Conservation (phyloP, 2,888 invertebrate species). For the Drosophila incognita region DNA sequence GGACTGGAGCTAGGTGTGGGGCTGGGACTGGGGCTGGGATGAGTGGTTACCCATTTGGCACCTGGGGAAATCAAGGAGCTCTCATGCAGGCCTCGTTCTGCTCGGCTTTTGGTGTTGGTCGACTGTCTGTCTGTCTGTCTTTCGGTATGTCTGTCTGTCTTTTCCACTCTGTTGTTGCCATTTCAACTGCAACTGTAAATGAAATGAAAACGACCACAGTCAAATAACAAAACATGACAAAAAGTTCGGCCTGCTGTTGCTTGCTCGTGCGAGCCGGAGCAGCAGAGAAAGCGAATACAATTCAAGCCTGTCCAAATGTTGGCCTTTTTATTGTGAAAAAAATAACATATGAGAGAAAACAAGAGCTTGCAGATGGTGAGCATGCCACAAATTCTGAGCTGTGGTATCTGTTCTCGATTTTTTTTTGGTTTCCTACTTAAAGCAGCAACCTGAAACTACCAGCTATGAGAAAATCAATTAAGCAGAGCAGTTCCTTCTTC, state of each 20-base stretch:
- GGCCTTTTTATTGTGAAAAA: slow-evolving; percentile 37
- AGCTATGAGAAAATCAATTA: background rate
- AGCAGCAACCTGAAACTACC: background rate
- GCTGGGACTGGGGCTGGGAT: background rate
- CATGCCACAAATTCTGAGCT: slow-evolving; percentile 4
- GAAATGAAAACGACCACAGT: slow-evolving; percentile 77
- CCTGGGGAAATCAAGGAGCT: slow-evolving; percentile 77
- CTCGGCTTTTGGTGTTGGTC: slow-evolving; percentile 31
- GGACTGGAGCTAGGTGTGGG: no score
- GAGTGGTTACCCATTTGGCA: slow-evolving; percentile 59
- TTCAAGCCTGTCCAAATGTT: slow-evolving; percentile 19
- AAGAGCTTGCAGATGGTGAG: slow-evolving; percentile 17
- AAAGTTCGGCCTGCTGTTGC: slow-evolving; percentile 39
- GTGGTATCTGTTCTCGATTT: background rate
- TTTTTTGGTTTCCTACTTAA: background rate
- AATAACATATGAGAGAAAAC: slow-evolving; percentile 15
- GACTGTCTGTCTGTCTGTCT: background rate
- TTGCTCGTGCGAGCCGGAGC: slow-evolving; percentile 8
- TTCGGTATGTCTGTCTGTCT: slow-evolving; percentile 4
- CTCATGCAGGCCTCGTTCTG: slow-evolving; percentile 56
- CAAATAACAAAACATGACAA: slow-evolving; percentile 65
- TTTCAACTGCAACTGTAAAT: slow-evolving; percentile 67
- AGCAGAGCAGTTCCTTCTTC: background rate
- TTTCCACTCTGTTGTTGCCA: slow-evolving; percentile 51
- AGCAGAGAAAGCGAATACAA: slow-evolving; percentile 31